Evolutionary conservation across 23 tunicate species (phyloP), one percentile per base, ranked within the genome.

Genomic region (Ascidia mentula): DNA sequence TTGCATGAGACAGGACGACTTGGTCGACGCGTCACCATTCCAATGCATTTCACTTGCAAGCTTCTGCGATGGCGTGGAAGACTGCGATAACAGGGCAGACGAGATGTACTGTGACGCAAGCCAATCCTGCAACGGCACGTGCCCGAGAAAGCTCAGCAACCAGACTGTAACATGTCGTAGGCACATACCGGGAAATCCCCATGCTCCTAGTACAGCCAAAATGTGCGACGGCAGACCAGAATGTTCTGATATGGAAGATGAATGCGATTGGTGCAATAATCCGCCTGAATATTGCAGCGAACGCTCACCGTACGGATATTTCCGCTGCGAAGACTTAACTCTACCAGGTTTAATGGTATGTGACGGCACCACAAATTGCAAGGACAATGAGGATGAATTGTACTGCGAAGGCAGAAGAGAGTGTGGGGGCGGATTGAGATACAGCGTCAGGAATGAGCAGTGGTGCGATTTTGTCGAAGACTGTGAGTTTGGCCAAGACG

Each of bases 231-330:
- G 87, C 1, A 38, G 36, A 31, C 97, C 97, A 0, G 97, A 91
- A 72, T 91, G 97, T 45, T 80, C 82, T 33, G 72, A 71, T n/a
- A 76, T 91, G 87, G 97, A 91, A 53, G 97, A 91, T 81, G 97
- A 91, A 78, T 91, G 97, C 37, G 72, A 77, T 6, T 28, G 45
- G 20, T 90, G 96, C 45, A 35, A 31, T 8, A 42, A 69, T 18
- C 69, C 36, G 12, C 94, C 88, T 0, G 22, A 17, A 17, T 91
- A 73, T 59, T 91, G 97, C 70, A 36, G 36, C 24, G 69, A 32
- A 22, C 82, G 86, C 8, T 60, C 69, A 15, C 46, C 72, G 31
- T 61, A 72, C 39, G 96, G 96, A 22, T 80, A 42, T 26, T 90
- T 61, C 39, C 59, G 76, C 15, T 90, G 96, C 40, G 82, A 80